Conservation (phyloP, 2,797 vertebrate species). For the Brachyrhaphis roseni region DNA sequence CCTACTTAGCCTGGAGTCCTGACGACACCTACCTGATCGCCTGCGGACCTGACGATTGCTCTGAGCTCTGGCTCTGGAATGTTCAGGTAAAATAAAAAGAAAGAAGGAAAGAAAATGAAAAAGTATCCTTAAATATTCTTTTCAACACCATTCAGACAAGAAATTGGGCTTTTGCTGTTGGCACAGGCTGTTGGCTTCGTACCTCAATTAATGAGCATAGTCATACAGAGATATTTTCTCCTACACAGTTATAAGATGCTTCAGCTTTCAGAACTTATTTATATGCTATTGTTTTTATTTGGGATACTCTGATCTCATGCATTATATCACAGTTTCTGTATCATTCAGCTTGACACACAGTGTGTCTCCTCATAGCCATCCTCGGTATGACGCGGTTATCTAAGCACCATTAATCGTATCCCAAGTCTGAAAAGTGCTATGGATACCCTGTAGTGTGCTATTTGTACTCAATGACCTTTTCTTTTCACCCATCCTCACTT, state of each 20-base stretch:
- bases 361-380: background rate
- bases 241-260: background rate
- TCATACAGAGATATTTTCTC: background rate
- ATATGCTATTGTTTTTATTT: background rate
- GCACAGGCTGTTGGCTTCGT: background rate
- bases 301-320: background rate
- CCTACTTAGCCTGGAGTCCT: conserved; percentile 98
- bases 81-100: conserved; percentile 85
- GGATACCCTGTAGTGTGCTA: conserved; percentile 40
- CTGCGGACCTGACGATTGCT: conserved; percentile 98
- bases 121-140: background rate
- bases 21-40: conserved; percentile 97
- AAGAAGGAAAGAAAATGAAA: background rate
- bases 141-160: background rate
- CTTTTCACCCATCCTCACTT: conserved; percentile 30
- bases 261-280: background rate
- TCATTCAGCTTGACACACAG: background rate
- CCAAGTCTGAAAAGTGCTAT: conserved; percentile 2
- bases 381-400: too few species aligned
- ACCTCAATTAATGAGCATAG: background rate
- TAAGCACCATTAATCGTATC: background rate
- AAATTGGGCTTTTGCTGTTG: background rate
- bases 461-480: conserved; percentile 72
- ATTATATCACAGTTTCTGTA: background rate
- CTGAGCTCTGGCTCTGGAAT: conserved; percentile 99